phyloP scores from a whole-genome alignment of 2,113 vertebrate species.

The Ardeotis arabs region DNA sequence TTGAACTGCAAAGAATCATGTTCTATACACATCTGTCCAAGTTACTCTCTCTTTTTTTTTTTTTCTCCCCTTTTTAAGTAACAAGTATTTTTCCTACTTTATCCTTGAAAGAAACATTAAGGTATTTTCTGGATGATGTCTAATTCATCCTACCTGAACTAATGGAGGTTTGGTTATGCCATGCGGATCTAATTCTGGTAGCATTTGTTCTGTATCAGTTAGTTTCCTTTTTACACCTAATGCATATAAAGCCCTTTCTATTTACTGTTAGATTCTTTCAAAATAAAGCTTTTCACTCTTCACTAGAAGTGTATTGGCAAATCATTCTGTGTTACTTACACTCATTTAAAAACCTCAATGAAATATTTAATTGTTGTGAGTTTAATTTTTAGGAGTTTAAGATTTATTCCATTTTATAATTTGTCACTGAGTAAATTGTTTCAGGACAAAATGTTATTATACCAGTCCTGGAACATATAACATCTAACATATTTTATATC shows the following conservation, averaged over 20 bases:
- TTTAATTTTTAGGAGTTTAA: not conserved
- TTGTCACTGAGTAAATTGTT: not conserved
- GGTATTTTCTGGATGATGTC: not conserved
- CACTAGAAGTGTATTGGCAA: not conserved
- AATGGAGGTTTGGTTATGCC: not conserved
- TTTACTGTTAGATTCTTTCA: not conserved
- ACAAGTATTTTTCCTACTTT: not conserved
- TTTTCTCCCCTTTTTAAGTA: not conserved
- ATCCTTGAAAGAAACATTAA: not conserved
- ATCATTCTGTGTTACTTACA: not conserved
- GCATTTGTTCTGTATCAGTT: slow-evolving; percentile 18
- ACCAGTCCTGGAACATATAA: not conserved
- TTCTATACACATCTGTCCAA: not conserved
- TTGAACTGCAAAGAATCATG: not conserved
- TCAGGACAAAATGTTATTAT: not conserved
- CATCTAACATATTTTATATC: not conserved
- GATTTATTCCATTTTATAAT: not conserved
- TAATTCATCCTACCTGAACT: not conserved
- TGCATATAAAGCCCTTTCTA: not conserved
- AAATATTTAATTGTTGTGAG: not conserved
- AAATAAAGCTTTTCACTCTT: not conserved
- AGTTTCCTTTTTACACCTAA: slow-evolving; percentile 29
- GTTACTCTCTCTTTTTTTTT: not conserved
- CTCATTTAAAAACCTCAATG: not conserved
- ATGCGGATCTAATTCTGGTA: not conserved